Evolutionary conservation across 2,888 invertebrate genomes (phyloP).

Genomic region (Nyleta sp.): DNA sequence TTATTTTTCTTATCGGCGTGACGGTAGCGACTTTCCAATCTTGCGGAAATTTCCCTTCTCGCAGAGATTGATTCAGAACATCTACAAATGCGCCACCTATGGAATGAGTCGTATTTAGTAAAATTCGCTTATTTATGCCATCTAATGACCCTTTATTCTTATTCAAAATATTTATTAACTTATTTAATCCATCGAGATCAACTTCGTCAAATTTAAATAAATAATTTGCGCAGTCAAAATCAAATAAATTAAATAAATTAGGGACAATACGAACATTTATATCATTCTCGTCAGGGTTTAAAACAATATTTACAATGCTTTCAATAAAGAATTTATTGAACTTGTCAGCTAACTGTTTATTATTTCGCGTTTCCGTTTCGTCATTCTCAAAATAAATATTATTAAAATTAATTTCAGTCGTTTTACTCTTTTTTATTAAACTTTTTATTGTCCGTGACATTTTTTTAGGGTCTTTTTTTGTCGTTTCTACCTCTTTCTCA

Average conservation of each 20-base stretch:
- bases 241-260: neutral
- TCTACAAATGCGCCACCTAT: neutral
- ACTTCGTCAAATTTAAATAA: conserved; percentile 9
- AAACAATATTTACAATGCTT: conserved; percentile 7
- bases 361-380: conserved; percentile 7
- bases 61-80: neutral
- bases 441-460: conserved; percentile 16
- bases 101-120: neutral
- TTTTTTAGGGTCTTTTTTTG: conserved; percentile 8
- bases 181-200: neutral
- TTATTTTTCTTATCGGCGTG: neutral
- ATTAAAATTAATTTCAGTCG: conserved; percentile 6
- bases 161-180: conserved; percentile 1
- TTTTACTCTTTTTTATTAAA: conserved; percentile 20
- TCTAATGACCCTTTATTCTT: conserved; percentile 10
- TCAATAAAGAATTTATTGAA: conserved; percentile 18
- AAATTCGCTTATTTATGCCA: conserved; percentile 1
- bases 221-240: neutral
- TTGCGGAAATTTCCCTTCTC: neutral
- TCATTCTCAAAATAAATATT: conserved; percentile 23
- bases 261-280: too few species aligned
- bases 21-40: neutral
- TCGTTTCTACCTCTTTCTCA: conserved; percentile 12
- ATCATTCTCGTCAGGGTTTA: neutral
- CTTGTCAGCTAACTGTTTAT: conserved; percentile 8